Conservation (phyloP, 2,888 invertebrate species). For the Melanargia galathea region DNA sequence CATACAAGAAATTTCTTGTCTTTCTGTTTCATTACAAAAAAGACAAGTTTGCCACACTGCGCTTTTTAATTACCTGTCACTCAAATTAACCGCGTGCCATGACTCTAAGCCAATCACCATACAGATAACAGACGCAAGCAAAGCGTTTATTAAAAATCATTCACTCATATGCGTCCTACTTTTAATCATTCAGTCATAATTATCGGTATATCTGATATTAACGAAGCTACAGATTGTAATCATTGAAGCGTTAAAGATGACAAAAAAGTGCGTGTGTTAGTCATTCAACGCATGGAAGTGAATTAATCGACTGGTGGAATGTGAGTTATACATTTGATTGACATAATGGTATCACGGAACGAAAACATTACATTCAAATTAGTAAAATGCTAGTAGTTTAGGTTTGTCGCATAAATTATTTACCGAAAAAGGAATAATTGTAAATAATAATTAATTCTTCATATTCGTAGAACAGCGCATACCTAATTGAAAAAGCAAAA, state of each 20-base stretch:
- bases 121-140: conserved; percentile 20
- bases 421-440: conserved; percentile 9
- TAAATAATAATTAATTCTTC: neutral
- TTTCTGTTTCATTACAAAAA: neutral
- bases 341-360: conserved; percentile 23
- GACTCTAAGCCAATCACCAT: conserved; percentile 8
- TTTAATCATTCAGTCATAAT: conserved; percentile 23
- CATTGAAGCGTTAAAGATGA: conserved; percentile 28
- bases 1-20: neutral
- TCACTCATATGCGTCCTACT: conserved; percentile 43
- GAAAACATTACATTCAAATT: conserved; percentile 2
- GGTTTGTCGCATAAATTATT: neutral
- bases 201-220: conserved; percentile 15
- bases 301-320: conserved; percentile 25
- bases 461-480: neutral
- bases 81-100: conserved; percentile 8
- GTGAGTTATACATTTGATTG: conserved; percentile 29
- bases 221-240: conserved; percentile 27
- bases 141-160: conserved; percentile 48
- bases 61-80: conserved; percentile 4
- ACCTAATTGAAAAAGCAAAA: neutral
- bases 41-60: neutral
- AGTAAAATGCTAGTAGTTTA: neutral
- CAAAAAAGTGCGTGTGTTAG: conserved; percentile 20
- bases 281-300: conserved; percentile 28